Percentiles rank a stretch among this genome's conserved stretches.
Evolutionary conservation across 2,113 vertebrate species (phyloP).

Genomic region (Mungos mungo): DNA sequence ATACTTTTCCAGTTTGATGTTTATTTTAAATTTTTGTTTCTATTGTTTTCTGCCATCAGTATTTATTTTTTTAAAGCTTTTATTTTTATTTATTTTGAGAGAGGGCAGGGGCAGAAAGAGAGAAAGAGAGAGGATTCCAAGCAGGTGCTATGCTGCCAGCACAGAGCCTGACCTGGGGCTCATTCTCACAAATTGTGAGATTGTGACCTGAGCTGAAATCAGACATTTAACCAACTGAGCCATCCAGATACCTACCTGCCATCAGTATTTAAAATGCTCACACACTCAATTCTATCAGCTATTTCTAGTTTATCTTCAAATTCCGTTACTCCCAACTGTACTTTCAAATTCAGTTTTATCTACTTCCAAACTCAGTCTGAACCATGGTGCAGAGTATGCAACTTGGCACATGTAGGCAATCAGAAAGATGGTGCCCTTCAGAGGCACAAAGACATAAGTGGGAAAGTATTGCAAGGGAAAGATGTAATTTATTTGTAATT

Average conservation of each 20-base stretch:
- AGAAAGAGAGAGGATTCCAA: no score
- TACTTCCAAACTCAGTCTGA: not conserved
- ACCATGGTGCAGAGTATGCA: not conserved
- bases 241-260: not conserved
- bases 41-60: not conserved
- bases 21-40: not conserved
- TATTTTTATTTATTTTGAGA: no score
- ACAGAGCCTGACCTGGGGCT: no score
- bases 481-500: not conserved
- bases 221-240: no score
- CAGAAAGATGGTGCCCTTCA: not conserved
- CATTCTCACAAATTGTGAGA: no score
- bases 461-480: not conserved
- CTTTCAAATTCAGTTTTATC: not conserved
- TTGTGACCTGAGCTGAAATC: no score
- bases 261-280: not conserved
- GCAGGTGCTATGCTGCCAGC: no score
- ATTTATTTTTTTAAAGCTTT: not conserved
- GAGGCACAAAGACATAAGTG: not conserved
- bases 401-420: not conserved
- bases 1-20: not conserved
- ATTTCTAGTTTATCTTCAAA: not conserved
- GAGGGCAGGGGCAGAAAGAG: no score
- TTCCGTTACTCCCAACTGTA: not conserved
- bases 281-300: not conserved